Evolutionary conservation across 2,113 vertebrate species (phyloP).

Genomic region (Myocastor coypus): DNA sequence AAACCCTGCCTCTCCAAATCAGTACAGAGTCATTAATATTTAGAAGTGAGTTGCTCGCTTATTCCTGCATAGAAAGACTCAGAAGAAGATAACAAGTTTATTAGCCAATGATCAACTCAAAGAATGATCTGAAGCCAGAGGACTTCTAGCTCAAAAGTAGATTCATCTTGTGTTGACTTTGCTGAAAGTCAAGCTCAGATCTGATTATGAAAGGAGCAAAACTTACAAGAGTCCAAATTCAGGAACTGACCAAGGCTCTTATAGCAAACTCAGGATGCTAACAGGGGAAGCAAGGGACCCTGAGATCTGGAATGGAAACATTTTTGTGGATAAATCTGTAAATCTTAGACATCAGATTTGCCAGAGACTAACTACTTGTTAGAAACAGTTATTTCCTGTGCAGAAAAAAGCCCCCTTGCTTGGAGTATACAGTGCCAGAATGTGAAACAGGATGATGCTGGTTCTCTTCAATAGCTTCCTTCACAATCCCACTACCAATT

Average conservation of each 20-base stretch:
- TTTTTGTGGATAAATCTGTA: not conserved
- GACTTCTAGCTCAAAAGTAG: not conserved
- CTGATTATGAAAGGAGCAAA: not conserved
- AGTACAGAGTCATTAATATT: not conserved
- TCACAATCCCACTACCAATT: not conserved
- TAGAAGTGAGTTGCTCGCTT: not conserved
- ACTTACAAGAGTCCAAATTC: too few species aligned
- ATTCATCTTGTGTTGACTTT: not conserved
- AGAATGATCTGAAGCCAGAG: not conserved
- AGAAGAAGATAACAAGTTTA: not conserved
- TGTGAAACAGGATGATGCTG: not conserved
- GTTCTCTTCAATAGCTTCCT: not conserved
- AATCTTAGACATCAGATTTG: not conserved
- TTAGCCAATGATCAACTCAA: not conserved
- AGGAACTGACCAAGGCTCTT: not conserved
- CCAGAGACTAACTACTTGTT: not conserved
- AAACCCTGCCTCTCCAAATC: not conserved
- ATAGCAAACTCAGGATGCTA: not conserved
- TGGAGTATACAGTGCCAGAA: not conserved
- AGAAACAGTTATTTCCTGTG: not conserved
- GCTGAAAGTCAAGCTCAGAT: not conserved
- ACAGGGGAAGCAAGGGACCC: not conserved
- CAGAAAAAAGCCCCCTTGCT: not conserved
- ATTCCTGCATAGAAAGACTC: not conserved
- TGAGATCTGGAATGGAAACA: not conserved